These are phyloP conservation scores for Anguilla anguilla DNA, from an alignment of 2,797 vertebrate genomes.

Conservation along the genomic window DNA sequence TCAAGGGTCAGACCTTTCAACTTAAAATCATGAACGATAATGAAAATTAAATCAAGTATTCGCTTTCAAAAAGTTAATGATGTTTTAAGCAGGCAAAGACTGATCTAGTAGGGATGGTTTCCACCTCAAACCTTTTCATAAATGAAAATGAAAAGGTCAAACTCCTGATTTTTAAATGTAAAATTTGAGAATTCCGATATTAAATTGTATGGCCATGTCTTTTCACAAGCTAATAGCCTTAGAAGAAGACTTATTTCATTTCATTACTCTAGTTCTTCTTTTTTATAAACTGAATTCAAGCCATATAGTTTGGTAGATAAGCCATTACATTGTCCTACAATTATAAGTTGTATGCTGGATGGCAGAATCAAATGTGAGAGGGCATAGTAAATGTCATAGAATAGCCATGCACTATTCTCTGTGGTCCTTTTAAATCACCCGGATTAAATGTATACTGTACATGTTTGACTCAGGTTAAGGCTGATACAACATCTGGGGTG, in stretches of 20 bases:
- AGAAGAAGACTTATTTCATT: neutral
- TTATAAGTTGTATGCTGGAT: neutral
- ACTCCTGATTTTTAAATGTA: neutral
- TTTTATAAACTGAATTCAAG: neutral
- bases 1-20: constrained; percentile 3
- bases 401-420: neutral
- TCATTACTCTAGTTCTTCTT: neutral
- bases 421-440: neutral
- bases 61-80: neutral
- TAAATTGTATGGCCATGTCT: neutral
- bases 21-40: neutral
- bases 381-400: neutral
- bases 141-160: neutral
- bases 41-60: neutral
- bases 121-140: neutral
- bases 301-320: neutral
- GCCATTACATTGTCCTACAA: neutral
- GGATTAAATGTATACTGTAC: neutral
- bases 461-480: neutral
- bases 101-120: neutral
- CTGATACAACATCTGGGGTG: neutral
- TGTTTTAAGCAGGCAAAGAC: neutral
- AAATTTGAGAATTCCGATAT: neutral
- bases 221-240: neutral
- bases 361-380: neutral